Base-by-base conservation (phyloP, 2,797 vertebrate species). In the Caiman crocodilus region DNA sequence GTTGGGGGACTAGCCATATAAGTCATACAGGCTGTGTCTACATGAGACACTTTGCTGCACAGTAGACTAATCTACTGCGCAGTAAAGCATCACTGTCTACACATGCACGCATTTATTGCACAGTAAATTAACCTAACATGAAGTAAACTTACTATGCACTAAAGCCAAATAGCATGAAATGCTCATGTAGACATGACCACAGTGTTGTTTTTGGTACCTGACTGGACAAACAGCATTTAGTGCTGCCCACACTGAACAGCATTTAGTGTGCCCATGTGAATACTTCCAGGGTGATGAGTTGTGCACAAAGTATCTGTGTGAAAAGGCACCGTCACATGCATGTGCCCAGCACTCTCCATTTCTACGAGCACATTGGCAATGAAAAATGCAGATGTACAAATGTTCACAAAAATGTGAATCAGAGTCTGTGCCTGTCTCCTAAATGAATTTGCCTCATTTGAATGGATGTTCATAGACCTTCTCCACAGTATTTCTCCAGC, bases 291-390 rank as follows among this genome's bases (percentile, higher is more conserved):
- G 20, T 64, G 57, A 15, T 26, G 32, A 4, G 0, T 0, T 8
- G 6, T 14, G 25, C 1, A 42, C 0, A 30, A n/a, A 17, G 2
- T 5, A 23, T n/a, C 84, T 56, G 2, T 0, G 12, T 7, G 59
- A 11, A 25, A 20, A 25, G 0, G 30, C 12, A 14, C 42, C 4
- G 15, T 73, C 35, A 28, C 1, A 0, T 30, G 21, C 57, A 30
- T 4, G 0, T 6, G 25, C 32, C 30, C 0, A 1, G 15, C 79
- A 14, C 74, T 20, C 58, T 6, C 28, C 10, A 3, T 35, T n/a
- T 18, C 79, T 18, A 65, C 1, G 50, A 11, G 10, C 32, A 0
- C 25, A 1, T n/a, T 59, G 55, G 74, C 28, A 32, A 7, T 13
- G 50, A 2, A 12, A 1, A 55, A 2, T 58, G 17, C 30, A 26